These are phyloP conservation scores for Coluber constrictor DNA, from an alignment of 2,797 vertebrate species.

Conservation along the genomic window DNA sequence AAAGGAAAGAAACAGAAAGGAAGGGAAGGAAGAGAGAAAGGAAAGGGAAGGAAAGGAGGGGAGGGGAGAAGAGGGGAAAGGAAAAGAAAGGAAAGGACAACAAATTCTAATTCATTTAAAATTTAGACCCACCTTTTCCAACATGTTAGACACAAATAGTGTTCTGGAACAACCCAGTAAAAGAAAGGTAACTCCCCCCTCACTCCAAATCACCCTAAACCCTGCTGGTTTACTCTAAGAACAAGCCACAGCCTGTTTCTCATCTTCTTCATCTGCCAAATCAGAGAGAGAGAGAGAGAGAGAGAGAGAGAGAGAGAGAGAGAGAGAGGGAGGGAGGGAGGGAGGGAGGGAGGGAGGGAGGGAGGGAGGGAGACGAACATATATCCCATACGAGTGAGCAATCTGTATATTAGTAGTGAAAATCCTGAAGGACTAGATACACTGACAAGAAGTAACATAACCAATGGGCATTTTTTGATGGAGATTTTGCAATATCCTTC, in stretches of 20 bases:
- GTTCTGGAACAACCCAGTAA: background rate
- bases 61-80: no score
- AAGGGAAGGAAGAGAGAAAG: no score
- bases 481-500: no score
- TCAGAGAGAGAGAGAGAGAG: background rate
- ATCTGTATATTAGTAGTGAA: background rate
- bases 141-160: background rate
- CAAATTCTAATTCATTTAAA: background rate
- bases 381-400: background rate
- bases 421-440: background rate
- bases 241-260: background rate
- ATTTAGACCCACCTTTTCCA: background rate
- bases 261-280: background rate
- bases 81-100: background rate
- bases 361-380: background rate
- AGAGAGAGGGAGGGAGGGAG: fast-evolving
- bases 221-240: background rate
- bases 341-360: no score
- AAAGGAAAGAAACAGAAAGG: no score
- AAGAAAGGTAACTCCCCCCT: background rate
- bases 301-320: background rate
- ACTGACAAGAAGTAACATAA: background rate
- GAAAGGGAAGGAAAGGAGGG: no score
- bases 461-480: background rate
- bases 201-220: background rate